phyloP scores from a whole-genome alignment of 2,797 vertebrate genomes.

The Antennarius maculatus region DNA sequence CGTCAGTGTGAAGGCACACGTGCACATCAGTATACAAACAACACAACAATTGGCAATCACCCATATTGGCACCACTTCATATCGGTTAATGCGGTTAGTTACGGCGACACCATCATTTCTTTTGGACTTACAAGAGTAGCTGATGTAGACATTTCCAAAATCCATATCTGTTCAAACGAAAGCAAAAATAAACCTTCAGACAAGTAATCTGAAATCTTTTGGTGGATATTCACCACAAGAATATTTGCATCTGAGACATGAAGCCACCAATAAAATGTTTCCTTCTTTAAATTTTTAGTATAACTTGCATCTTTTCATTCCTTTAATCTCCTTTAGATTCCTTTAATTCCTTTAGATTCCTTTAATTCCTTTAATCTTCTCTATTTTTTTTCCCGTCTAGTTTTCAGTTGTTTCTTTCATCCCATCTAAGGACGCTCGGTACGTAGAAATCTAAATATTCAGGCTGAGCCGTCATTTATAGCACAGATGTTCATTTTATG shows the following conservation, averaged over 20 bases:
- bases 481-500: neutral
- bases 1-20: slow-evolving; percentile 19
- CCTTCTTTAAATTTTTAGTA: no score
- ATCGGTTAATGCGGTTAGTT: slow-evolving; percentile 61
- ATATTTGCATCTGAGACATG: neutral
- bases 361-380: neutral
- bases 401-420: neutral
- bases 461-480: neutral
- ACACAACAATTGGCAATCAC: neutral
- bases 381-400: no score
- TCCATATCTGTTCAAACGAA: slow-evolving; percentile 73
- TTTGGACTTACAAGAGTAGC: slow-evolving; percentile 71
- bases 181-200: slow-evolving; percentile 40
- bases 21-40: slow-evolving; percentile 11
- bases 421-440: neutral
- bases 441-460: neutral
- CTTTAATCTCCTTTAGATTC: neutral
- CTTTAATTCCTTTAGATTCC: no score
- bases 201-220: neutral
- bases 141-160: slow-evolving; percentile 72
- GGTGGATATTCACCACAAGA: neutral
- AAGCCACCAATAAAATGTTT: neutral
- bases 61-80: slow-evolving; percentile 35
- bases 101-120: neutral
- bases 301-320: neutral